Evolutionary conservation across 2,113 vertebrate species (phyloP).

Genomic region (Brachyistius frenatus): DNA sequence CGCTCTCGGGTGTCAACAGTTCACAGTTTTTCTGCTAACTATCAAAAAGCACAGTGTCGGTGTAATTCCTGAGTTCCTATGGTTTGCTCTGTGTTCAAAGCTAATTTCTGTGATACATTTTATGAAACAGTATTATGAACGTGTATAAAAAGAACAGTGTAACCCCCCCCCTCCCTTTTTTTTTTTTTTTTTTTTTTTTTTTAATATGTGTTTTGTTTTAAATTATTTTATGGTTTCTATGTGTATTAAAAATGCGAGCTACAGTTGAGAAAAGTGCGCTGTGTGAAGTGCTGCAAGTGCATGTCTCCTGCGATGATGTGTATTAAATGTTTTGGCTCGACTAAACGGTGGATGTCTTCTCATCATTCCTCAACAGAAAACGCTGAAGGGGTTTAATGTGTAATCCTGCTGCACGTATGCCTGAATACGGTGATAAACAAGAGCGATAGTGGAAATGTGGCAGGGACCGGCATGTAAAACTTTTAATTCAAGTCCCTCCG

Average conservation of each 20-base stretch:
- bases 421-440: constrained; percentile 26
- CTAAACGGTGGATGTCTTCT: constrained; percentile 23
- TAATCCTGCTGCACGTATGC: constrained; percentile 26
- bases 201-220: constrained; percentile 69
- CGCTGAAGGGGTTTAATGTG: constrained; percentile 16
- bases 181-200: constrained; percentile 42
- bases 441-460: neutral
- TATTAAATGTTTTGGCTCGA: constrained; percentile 80
- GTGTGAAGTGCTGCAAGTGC: constrained; percentile 72
- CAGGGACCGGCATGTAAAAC: constrained; percentile 12
- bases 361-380: constrained; percentile 50
- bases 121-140: constrained; percentile 70
- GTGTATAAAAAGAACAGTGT: constrained; percentile 64
- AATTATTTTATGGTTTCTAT: constrained; percentile 76
- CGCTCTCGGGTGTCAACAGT: constrained; percentile 48
- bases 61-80: constrained; percentile 68
- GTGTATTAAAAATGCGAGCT: constrained; percentile 67
- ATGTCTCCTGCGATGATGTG: constrained; percentile 76
- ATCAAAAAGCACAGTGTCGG: constrained; percentile 73
- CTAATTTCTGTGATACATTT: constrained; percentile 76
- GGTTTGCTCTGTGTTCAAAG: constrained; percentile 75
- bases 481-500: constrained; percentile 15
- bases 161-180: constrained; percentile 11
- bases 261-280: constrained; percentile 49
- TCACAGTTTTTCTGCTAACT: constrained; percentile 67